Conservation (phyloP, 2,888 invertebrate species). For the Epinotia ramella region DNA sequence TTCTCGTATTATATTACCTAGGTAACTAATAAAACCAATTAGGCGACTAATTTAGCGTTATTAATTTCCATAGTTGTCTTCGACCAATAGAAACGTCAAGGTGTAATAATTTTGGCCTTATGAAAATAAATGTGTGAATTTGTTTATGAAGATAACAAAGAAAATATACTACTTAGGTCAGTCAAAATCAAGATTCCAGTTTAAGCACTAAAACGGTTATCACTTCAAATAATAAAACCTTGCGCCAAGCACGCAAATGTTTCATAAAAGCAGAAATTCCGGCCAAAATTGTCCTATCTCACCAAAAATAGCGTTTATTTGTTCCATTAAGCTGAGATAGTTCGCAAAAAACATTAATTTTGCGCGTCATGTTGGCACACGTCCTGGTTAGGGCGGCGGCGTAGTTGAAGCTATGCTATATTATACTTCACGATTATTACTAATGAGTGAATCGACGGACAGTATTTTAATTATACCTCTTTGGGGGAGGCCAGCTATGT, state of each 20-base stretch:
- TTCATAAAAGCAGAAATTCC: slow-evolving; percentile 43
- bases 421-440: too few relatives aligned
- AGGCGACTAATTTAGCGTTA: background rate
- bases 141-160: too few relatives aligned
- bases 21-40: background rate
- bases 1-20: background rate
- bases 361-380: slow-evolving; percentile 61
- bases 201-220: background rate
- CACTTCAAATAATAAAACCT: slow-evolving; percentile 16
- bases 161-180: too few relatives aligned
- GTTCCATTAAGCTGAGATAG: slow-evolving; percentile 73
- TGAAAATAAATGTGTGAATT: too few relatives aligned
- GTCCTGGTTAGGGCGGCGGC: background rate
- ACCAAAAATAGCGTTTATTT: slow-evolving; percentile 64
- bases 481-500: too few relatives aligned
- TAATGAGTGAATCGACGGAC: too few relatives aligned
- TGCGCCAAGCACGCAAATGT: slow-evolving; percentile 20
- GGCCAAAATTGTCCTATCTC: slow-evolving; percentile 59
- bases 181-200: background rate
- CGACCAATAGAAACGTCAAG: too few relatives aligned
- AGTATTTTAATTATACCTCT: too few relatives aligned
- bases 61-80: background rate
- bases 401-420: slow-evolving; percentile 3
- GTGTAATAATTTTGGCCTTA: too few relatives aligned
- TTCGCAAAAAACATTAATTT: slow-evolving; percentile 80